phyloP scores from a whole-genome alignment of 1,140 invertebrate species.

The Drosophila willistoni region DNA sequence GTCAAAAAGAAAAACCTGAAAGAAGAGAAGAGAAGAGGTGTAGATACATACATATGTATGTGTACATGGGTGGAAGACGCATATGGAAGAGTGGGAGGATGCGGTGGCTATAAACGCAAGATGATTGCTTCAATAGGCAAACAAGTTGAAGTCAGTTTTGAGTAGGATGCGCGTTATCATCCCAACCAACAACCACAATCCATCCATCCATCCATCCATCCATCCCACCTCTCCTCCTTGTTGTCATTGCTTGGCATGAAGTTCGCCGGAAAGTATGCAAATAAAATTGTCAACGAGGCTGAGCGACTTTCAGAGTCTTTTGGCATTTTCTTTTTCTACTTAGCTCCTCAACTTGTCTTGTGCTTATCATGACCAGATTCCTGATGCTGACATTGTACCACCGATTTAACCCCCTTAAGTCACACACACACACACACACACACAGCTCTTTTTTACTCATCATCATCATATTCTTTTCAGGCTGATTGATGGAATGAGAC shows the following conservation, averaged over 20 bases:
- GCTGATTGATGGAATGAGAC: constrained; percentile 9
- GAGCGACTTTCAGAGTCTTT: constrained; percentile 19
- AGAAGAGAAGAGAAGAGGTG: no score
- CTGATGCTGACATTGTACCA: constrained; percentile 42
- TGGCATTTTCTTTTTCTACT: neutral
- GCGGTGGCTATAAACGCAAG: neutral
- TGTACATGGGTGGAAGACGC: no score
- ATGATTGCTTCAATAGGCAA: constrained; percentile 2
- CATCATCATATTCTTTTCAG: neutral
- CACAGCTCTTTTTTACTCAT: neutral
- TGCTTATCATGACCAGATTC: constrained; percentile 40
- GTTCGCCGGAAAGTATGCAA: constrained; percentile 53
- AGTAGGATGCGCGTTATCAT: constrained; percentile 28
- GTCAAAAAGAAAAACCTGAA: neutral
- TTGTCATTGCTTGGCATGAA: constrained; percentile 9
- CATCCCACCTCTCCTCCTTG: neutral
- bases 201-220: neutral
- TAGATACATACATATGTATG: no score
- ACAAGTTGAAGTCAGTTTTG: constrained; percentile 19
- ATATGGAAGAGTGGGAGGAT: neutral
- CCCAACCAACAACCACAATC: constrained; percentile 31
- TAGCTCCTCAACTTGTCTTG: neutral
- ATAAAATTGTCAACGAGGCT: constrained; percentile 63
- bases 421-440: constrained; percentile 17
- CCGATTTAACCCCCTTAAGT: constrained; percentile 33